Conservation (phyloP, 2,113 vertebrate species). For the Anguilla rostrata region DNA sequence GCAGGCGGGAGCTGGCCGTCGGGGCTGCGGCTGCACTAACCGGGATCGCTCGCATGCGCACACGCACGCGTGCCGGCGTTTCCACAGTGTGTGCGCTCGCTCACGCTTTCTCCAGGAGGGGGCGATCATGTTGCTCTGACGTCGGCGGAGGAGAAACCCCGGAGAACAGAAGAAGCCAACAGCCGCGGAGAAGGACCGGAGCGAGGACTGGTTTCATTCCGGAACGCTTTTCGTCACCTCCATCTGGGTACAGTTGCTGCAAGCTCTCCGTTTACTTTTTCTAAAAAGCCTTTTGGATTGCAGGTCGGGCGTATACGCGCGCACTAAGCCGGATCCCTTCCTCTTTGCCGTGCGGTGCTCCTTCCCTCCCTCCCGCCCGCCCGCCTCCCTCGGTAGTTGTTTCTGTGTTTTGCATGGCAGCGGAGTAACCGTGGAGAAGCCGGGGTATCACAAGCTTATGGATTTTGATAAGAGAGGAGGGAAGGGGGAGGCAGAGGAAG, state of each 20-base stretch:
- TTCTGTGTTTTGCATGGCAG: constrained; percentile 80
- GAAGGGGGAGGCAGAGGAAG: constrained; percentile 86
- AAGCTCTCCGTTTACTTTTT: not conserved
- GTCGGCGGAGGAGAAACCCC: not conserved
- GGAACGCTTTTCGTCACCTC: not conserved
- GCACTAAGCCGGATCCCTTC: not conserved
- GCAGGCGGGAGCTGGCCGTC: not conserved
- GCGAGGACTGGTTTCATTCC: too few relatives aligned
- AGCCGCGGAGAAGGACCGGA: too few relatives aligned
- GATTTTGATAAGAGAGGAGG: constrained; percentile 96
- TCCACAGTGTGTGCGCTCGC: not conserved
- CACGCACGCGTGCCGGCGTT: not conserved
- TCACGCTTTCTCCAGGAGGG: not conserved
- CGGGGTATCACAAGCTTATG: constrained; percentile 97
- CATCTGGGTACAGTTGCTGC: not conserved
- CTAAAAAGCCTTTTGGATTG: not conserved
- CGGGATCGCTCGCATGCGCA: not conserved
- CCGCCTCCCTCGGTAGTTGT: constrained; percentile 47
- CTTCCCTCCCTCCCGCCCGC: constrained; percentile 20
- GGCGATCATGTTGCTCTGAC: constrained; percentile 14
- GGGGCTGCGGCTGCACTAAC: not conserved
- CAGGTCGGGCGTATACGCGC: not conserved
- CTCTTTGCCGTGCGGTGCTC: not conserved
- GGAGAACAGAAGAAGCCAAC: not conserved
- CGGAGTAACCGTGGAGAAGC: constrained; percentile 91